Base-by-base conservation (phyloP, 2,888 invertebrate species). In the Molanna angustata region DNA sequence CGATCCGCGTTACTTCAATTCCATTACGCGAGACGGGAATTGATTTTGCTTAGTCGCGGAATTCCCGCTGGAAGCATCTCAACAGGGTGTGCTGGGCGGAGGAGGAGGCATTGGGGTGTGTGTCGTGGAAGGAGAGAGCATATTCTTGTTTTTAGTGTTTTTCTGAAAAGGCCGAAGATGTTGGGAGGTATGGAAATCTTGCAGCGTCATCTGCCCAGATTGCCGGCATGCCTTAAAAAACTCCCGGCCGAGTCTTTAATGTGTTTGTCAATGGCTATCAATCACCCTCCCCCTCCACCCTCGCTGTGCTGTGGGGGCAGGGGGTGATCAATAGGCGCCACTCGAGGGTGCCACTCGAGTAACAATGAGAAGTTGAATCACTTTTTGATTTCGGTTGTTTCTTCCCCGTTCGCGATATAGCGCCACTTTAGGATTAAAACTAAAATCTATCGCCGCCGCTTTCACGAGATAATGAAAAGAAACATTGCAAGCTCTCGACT, bases 251-350 rank as follows among this genome's bases (percentile, higher is more conserved):
- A 33, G 42, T 50, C 56, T 56, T 53, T 54, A 57, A 57, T 57
- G 57, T 57, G 57, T 57, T 57, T 57, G 57, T 57, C 57, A 57
- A 57, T 57, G 57, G 53, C 54, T 52, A 57, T 57, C 57, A 57
- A 57, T 57, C 57, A 54, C 54, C 52, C 39, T 16, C 11, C 20
- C 19, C 11, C 41, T 9, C 27, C 39, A 11, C 41, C 41, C 40
- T 21, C 48, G 4, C 35, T 16, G n/a, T 21, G 6, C 31, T 27
- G 19, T 7, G 2, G 45, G 39, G 50, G 32, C 44, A 39, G 16
- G n/a, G 22, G 37, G 35, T 52, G 47, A 50, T 50, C 54, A 51
- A 54, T 51, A 47, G 49, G 44, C 46, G 49, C 43, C 50, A 45
- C 43, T 13, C 37, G 49, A 41, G 49, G 55, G 17, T 14, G 45